These are phyloP conservation scores for Oreocharis arfaki DNA, from an alignment of 2,113 vertebrate genomes.

Conservation along the genomic window DNA sequence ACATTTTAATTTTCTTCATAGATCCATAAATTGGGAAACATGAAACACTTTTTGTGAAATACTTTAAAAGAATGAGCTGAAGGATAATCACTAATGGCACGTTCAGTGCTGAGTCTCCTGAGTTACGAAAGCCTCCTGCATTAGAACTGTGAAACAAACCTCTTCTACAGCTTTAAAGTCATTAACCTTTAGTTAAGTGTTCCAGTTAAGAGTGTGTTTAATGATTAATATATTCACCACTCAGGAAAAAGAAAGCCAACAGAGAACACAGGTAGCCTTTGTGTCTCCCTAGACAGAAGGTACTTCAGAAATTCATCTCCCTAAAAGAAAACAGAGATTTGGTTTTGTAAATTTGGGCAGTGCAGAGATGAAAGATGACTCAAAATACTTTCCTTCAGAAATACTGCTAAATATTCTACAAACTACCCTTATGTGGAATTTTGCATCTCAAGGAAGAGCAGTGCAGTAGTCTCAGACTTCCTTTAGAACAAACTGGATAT, in stretches of 20 bases:
- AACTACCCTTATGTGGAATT: background rate
- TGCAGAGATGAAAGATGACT: background rate
- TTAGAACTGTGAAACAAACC: background rate
- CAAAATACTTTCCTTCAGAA: background rate
- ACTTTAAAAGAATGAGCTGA: background rate
- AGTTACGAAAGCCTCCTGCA: background rate
- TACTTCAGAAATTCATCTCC: background rate
- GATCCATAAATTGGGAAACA: background rate
- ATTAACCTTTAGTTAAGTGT: constrained; percentile 5
- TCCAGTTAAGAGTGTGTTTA: background rate
- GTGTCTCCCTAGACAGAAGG: background rate
- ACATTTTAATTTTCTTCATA: background rate
- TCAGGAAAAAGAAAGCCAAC: background rate
- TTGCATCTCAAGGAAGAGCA: background rate
- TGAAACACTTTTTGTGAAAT: background rate
- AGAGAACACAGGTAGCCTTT: background rate
- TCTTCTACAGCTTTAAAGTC: background rate
- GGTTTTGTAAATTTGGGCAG: background rate
- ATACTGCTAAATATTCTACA: background rate
- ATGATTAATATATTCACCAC: constrained; percentile 21
- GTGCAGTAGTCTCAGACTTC: background rate
- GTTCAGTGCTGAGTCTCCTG: background rate
- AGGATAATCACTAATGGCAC: background rate
- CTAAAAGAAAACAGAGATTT: background rate
- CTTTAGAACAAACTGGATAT: background rate